Conservation (phyloP, 2,113 vertebrate species). For the Ammodytes dubius region DNA sequence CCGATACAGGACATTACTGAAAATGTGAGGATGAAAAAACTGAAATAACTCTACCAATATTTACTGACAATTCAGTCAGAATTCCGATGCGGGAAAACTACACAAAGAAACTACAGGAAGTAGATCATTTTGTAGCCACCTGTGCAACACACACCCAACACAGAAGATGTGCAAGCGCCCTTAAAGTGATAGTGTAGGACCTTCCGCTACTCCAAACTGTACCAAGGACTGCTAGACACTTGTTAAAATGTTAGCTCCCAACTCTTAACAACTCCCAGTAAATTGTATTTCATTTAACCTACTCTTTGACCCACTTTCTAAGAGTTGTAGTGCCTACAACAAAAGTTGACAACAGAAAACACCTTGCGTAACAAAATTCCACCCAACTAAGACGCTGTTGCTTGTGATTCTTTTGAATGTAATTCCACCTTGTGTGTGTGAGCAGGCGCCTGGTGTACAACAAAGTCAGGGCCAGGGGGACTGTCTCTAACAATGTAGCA, state of each 20-base stretch:
- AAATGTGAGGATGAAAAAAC: no score
- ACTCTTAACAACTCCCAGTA: slow-evolving; percentile 45
- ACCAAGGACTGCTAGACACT: background rate
- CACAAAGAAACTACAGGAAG: no score
- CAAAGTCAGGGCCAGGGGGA: slow-evolving; percentile 59
- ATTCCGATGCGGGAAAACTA: no score
- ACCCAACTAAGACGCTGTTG: slow-evolving; percentile 16
- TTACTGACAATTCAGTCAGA: no score
- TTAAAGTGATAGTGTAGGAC: slow-evolving; percentile 2
- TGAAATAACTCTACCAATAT: no score
- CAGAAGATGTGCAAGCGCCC: background rate
- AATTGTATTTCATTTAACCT: slow-evolving; percentile 57
- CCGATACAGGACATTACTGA: no score
- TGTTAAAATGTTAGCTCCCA: slow-evolving; percentile 21
- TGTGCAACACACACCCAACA: no score
- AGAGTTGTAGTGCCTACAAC: slow-evolving; percentile 47
- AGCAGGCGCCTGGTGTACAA: slow-evolving; percentile 41
- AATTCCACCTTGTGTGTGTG: slow-evolving; percentile 54
- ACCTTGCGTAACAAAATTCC: slow-evolving; percentile 44
- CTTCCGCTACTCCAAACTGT: background rate
- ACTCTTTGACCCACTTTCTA: slow-evolving; percentile 70
- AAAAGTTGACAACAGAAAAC: slow-evolving; percentile 45
- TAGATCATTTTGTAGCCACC: no score
- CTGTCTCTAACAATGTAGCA: slow-evolving; percentile 59
- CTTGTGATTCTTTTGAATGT: slow-evolving; percentile 31